phyloP scores from a whole-genome alignment of 2,113 vertebrate genomes.

The Calyptomena viridis region DNA sequence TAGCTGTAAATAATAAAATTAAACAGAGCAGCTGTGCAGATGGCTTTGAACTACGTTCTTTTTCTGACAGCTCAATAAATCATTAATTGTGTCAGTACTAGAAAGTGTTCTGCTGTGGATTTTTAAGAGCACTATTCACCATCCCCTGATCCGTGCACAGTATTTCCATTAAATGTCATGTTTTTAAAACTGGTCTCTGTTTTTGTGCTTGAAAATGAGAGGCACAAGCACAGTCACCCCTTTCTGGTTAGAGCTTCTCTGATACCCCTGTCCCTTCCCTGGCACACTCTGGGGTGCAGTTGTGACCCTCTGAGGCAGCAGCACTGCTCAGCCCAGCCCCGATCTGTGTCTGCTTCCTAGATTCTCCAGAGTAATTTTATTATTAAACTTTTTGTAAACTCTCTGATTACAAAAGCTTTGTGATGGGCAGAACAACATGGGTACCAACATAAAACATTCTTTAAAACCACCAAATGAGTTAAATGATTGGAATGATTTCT shows the following conservation, averaged over 20 bases:
- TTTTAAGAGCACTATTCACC: background rate
- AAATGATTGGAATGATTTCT: slow-evolving; percentile 13
- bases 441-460: background rate
- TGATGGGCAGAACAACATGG: background rate
- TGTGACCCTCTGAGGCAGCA: fast-evolving
- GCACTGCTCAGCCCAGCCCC: background rate
- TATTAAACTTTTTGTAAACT: background rate
- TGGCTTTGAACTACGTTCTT: background rate
- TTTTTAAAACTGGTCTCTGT: background rate
- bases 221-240: background rate
- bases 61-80: slow-evolving; percentile 1
- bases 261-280: background rate
- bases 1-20: background rate
- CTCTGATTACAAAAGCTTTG: background rate
- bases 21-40: background rate
- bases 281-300: background rate
- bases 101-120: background rate
- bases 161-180: background rate
- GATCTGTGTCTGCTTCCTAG: fast-evolving
- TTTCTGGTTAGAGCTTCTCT: background rate
- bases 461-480: background rate
- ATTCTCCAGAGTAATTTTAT: fast-evolving
- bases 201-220: background rate
- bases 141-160: background rate
- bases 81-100: background rate